Base-by-base conservation (phyloP, 2,888 invertebrate species). In the Volucella bombylans region DNA sequence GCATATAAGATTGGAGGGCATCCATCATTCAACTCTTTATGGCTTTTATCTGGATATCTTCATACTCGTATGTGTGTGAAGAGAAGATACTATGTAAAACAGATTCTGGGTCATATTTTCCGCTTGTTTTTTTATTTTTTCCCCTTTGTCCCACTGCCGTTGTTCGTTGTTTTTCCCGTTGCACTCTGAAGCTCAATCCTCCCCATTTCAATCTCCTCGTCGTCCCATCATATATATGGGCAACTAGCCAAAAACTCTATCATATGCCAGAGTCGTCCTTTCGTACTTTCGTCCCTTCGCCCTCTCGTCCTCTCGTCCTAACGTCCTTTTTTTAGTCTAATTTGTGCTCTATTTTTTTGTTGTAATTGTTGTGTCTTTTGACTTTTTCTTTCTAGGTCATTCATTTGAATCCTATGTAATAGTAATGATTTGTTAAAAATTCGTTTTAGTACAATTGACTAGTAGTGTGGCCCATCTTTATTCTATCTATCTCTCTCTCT, bases 71-170 rank as follows among this genome's bases (percentile, higher is more conserved):
- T 23, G 38, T 59, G 10, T 50, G 38, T 18, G 15, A n/a, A 39
- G n/a, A 9, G 15, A n/a, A 39, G n/a, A 9, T 61, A 45, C 41
- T 54, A 50, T 82, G 47, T 67, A 59, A 61, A 65, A 61, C 59
- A 65, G 80, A 71, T 83, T 83, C 74, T 83, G 65, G 83, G 83
- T 80, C 83, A 83, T 80, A 83, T 80, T 83, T 83, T 80, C 69
- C 80, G 80, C 71, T 79, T 57, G 59, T 69, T 73, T 50, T 59
- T 69, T 83, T 74, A 23, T 74, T 79, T 79, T 83, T 73, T 54
- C 47, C 50, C 61, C 14, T 43, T 67, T 62, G 55, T 62, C 23
- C 43, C 18, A 14, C 8, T 57, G 8, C 72, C 18, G 41, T 61
- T 71, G 47, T 71, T 65, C 18, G 18, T 41, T 59, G 15, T 61